Percentiles rank a stretch among this genome's conserved stretches.
Conservation (phyloP, 2,888 invertebrate genomes). For the Perizoma flavofasciatum region DNA sequence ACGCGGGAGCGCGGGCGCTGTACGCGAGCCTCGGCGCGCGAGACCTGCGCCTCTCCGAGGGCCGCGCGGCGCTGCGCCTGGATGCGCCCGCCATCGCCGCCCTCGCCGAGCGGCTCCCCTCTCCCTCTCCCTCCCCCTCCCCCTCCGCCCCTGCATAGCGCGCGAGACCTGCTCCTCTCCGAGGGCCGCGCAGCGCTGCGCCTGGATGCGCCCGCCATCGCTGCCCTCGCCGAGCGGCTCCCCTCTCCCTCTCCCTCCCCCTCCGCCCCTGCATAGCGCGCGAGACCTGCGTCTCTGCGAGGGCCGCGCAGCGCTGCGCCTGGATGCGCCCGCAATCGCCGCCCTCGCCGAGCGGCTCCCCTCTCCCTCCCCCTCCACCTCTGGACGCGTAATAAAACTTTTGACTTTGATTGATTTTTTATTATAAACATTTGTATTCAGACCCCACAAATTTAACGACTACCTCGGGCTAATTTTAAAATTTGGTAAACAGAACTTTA, state of each 20-base stretch:
- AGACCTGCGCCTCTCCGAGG: conserved; percentile 60
- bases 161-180: conserved; percentile 87
- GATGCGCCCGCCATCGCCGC: conserved; percentile 40
- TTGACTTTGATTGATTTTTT: too few relatives aligned
- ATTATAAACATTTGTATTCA: too few relatives aligned
- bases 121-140: too few relatives aligned
- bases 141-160: conserved; percentile 62
- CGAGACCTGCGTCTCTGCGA: conserved; percentile 65
- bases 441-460: too few relatives aligned
- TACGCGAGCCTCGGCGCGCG: conserved; percentile 88
- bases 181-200: conserved; percentile 85
- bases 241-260: too few relatives aligned
- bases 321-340: conserved; percentile 45
- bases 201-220: conserved; percentile 46
- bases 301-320: conserved; percentile 68
- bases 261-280: conserved; percentile 78
- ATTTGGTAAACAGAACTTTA: too few relatives aligned
- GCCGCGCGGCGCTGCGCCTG: conserved; percentile 68
- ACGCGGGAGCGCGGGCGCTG: conserved; percentile 91
- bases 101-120: conserved; percentile 5
- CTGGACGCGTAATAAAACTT: conserved; percentile 49
- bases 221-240: conserved; percentile 3
- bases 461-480: too few relatives aligned
- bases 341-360: conserved; percentile 3
- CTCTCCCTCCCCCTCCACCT: too few relatives aligned